A percentile compares a stretch with the other conserved stretches of the same genome.
These are phyloP conservation scores for Palythoa grandiflora DNA, from an alignment of 92 coral and sea anemone genomes.

Conservation along the genomic window DNA sequence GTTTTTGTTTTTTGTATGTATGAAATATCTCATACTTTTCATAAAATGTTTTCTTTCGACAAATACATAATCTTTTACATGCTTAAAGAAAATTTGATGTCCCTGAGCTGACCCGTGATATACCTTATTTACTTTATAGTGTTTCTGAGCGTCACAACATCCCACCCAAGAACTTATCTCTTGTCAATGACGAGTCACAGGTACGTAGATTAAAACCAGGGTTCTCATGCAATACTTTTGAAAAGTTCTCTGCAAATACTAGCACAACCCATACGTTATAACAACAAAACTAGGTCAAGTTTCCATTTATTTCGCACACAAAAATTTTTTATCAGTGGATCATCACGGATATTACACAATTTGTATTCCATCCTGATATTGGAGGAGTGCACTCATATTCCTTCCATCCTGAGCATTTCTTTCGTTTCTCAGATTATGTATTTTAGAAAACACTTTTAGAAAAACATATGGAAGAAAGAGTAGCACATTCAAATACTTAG, in stretches of 20 bases:
- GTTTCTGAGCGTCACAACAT: constrained; percentile 83
- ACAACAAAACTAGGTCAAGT: no score
- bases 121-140: constrained; percentile 48
- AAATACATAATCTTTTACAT: background rate
- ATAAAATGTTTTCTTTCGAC: no score
- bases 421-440: no score
- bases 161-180: constrained; percentile 82
- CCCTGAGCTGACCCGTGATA: background rate
- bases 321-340: no score
- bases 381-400: no score
- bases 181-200: constrained; percentile 87
- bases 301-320: no score
- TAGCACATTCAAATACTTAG: background rate
- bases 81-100: background rate
- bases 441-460: background rate
- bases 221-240: background rate
- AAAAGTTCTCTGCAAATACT: background rate
- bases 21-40: no score
- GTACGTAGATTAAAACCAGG: constrained; percentile 42
- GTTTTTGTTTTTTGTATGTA: no score
- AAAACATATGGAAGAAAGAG: background rate
- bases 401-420: no score
- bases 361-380: no score
- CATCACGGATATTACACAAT: no score
- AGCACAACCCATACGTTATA: no score